A percentile compares a stretch with the other conserved stretches of the same genome.
Conservation (phyloP, 2,888 invertebrate genomes). For the Coelopa pilipes region DNA sequence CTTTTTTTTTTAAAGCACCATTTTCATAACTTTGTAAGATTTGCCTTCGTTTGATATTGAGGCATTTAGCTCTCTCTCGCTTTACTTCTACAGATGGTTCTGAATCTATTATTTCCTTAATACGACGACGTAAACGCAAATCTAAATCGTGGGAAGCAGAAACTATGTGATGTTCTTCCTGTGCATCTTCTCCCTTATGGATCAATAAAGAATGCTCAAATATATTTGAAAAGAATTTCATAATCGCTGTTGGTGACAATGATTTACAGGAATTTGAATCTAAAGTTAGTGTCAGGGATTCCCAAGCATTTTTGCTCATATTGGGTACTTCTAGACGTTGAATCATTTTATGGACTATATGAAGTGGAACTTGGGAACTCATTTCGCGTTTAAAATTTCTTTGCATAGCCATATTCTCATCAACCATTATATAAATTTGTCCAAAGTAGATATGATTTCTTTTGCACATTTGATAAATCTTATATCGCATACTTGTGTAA, state of each 20-base stretch:
- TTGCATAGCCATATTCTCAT: conserved; percentile 43
- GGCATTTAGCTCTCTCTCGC: conserved; percentile 40
- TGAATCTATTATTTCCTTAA: conserved; percentile 43
- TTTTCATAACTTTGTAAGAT: conserved; percentile 46
- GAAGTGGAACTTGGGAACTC: conserved; percentile 45
- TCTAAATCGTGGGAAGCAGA: conserved; percentile 52
- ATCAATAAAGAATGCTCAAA: conserved; percentile 29
- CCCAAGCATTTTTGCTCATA: conserved; percentile 47
- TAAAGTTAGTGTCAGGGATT: conserved; percentile 47
- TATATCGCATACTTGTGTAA: conserved; percentile 63
- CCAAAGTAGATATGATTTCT: conserved; percentile 49
- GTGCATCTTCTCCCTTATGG: conserved; percentile 35
- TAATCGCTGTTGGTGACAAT: conserved; percentile 32
- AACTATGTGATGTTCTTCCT: background rate
- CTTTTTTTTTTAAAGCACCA: background rate
- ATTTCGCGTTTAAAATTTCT: conserved; percentile 51
- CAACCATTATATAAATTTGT: conserved; percentile 53
- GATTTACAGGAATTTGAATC: background rate
- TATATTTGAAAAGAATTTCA: conserved; percentile 37
- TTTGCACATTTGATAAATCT: conserved; percentile 56
- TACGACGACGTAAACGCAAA: conserved; percentile 53
- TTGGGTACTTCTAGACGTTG: conserved; percentile 53
- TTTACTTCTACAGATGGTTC: conserved; percentile 32
- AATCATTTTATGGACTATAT: conserved; percentile 54
- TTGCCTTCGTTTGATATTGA: conserved; percentile 56